These are phyloP conservation scores for Plagodis pulveraria DNA, from an alignment of 2,888 invertebrate genomes.

Conservation along the genomic window DNA sequence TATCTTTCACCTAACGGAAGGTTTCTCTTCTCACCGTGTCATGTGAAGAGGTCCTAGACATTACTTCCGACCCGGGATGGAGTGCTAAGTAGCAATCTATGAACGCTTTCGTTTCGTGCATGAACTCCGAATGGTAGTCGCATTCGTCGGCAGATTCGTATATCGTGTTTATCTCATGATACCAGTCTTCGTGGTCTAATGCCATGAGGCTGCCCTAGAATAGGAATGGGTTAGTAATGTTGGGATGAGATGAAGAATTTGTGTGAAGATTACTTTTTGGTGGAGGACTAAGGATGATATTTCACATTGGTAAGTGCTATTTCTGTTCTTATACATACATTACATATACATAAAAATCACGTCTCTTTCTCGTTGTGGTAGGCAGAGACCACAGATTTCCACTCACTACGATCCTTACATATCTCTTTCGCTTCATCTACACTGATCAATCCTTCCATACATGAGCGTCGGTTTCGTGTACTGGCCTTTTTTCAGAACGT, in stretches of 20 bases:
- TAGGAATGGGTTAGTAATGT: constrained; percentile 46
- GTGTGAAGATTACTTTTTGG: not conserved
- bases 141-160: constrained; percentile 64
- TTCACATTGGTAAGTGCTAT: too few relatives aligned
- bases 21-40: constrained; percentile 54
- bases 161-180: constrained; percentile 76
- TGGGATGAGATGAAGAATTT: constrained; percentile 7
- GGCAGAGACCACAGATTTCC: too few relatives aligned
- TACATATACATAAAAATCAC: too few relatives aligned
- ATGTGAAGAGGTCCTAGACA: constrained; percentile 51
- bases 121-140: constrained; percentile 43
- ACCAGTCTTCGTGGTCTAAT: constrained; percentile 56
- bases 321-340: too few relatives aligned
- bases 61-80: constrained; percentile 50
- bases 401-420: too few relatives aligned
- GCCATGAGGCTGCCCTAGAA: constrained; percentile 43
- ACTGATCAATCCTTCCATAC: too few relatives aligned
- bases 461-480: too few relatives aligned
- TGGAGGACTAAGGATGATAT: too few relatives aligned
- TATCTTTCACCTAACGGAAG: constrained; percentile 2
- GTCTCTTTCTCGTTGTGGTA: too few relatives aligned
- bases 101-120: constrained; percentile 55
- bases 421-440: too few relatives aligned
- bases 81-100: constrained; percentile 56
- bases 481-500: too few relatives aligned